Percentiles rank a stretch among this genome's conserved stretches.
Conservation (phyloP, 2,888 invertebrate genomes). For the Lepidocyrtinus sp. region DNA sequence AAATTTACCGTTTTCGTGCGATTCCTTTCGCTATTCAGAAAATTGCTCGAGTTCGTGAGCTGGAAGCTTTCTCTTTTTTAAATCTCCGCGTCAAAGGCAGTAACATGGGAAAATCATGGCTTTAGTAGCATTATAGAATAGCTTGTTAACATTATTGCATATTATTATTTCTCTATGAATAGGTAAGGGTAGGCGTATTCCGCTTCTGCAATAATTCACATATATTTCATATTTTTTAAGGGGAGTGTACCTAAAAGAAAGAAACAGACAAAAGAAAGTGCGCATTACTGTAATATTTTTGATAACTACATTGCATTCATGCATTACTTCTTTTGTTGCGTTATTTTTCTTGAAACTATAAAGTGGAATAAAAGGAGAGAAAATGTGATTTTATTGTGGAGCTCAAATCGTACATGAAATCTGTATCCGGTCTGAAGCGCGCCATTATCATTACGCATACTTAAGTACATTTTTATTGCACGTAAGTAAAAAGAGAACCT, state of each 20-base stretch:
- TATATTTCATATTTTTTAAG: not conserved
- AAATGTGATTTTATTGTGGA: constrained; percentile 40
- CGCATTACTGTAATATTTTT: not conserved
- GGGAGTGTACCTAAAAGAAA: too few species aligned
- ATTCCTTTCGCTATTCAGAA: not conserved
- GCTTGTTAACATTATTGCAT: constrained; percentile 55
- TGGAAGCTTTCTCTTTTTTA: not conserved
- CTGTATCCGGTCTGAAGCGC: constrained; percentile 43
- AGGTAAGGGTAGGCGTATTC: not conserved
- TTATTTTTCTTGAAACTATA: constrained; percentile 1
- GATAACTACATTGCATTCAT: not conserved
- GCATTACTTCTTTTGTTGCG: not conserved
- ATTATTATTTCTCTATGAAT: constrained; percentile 35
- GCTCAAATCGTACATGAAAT: constrained; percentile 56
- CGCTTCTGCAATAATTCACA: too few species aligned
- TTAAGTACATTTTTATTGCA: constrained; percentile 10
- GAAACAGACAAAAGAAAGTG: not conserved
- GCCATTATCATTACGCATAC: not conserved
- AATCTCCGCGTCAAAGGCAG: not conserved
- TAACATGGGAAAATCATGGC: not conserved
- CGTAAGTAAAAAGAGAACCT: not conserved
- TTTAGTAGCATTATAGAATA: too few species aligned
- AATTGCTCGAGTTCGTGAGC: too few species aligned
- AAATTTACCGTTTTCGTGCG: not conserved
- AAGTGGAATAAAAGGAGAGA: constrained; percentile 23